These are phyloP conservation scores for Stratiolaelaps scimitus DNA, from an alignment of 1,140 invertebrate genomes.

Conservation along the genomic window DNA sequence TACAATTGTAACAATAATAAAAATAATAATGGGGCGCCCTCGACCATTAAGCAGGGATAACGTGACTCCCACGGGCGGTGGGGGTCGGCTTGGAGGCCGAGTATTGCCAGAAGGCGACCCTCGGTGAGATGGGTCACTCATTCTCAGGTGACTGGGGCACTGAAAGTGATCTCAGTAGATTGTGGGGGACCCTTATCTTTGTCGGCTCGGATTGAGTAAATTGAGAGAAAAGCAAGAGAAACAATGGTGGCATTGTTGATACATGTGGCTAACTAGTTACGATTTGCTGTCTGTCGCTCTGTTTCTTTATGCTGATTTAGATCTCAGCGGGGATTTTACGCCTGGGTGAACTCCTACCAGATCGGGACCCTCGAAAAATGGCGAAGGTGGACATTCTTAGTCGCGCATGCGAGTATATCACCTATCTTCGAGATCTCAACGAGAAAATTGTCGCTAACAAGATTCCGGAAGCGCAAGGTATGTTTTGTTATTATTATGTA, in stretches of 20 bases:
- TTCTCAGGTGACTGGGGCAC: too few species aligned
- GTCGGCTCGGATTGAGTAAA: background rate
- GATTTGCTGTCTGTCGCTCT: background rate
- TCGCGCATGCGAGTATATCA: conserved; percentile 16
- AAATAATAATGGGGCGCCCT: too few species aligned
- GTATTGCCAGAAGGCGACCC: background rate
- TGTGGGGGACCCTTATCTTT: background rate
- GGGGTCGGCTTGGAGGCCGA: background rate
- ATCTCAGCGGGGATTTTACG: conserved; percentile 20
- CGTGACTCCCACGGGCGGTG: too few species aligned
- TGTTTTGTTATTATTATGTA: too few species aligned
- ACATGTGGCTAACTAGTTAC: background rate
- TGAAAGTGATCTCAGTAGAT: background rate
- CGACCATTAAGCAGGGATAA: too few species aligned
- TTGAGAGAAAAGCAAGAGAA: background rate
- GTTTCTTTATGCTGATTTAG: background rate
- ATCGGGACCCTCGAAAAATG: conserved; percentile 9
- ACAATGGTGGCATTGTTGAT: background rate
- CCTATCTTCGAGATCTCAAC: conserved; percentile 18
- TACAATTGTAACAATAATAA: too few species aligned
- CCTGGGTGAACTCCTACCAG: conserved; percentile 16
- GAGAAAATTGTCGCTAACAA: conserved; percentile 17
- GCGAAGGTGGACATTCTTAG: conserved; percentile 21
- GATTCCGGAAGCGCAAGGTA: background rate
- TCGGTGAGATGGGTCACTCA: background rate